A percentile compares a stretch with the other conserved stretches of the same genome.
Conservation (phyloP, 23 tunicate genomes). For the Clavelina lepadiformis region DNA sequence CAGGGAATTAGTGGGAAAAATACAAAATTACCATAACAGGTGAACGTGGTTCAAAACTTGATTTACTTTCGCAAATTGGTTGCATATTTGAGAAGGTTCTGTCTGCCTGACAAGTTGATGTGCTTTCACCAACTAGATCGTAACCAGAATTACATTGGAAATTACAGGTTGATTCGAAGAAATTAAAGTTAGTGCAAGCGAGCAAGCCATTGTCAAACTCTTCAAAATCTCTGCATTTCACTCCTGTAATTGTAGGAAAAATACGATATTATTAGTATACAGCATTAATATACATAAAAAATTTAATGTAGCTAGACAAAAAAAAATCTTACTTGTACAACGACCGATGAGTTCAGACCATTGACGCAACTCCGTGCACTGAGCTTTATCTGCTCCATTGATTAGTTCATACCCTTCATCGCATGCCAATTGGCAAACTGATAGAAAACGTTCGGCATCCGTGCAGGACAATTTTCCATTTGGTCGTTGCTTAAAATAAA, state of each 20-base stretch:
- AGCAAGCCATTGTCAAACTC: constrained; percentile 31
- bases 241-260: constrained; percentile 40
- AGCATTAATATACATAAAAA: no score
- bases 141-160: constrained; percentile 54
- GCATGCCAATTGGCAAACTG: constrained; percentile 52
- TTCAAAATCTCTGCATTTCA: constrained; percentile 34
- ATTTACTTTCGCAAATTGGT: constrained; percentile 58
- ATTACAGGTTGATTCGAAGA: constrained; percentile 43
- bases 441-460: constrained; percentile 38
- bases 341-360: constrained; percentile 50
- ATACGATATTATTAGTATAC: no score
- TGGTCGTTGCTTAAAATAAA: constrained; percentile 25
- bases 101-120: constrained; percentile 45
- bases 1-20: not conserved
- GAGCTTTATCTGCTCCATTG: constrained; percentile 23
- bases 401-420: constrained; percentile 55
- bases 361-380: constrained; percentile 29
- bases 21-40: no score
- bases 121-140: constrained; percentile 16
- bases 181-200: constrained; percentile 13
- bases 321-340: constrained; percentile 52
- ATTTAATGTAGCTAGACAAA: no score
- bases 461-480: constrained; percentile 59
- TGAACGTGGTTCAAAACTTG: not conserved
- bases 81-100: constrained; percentile 19